Evolutionary conservation across 2,888 invertebrate species (phyloP).

Genomic region (Chromoteleia sp.): DNA sequence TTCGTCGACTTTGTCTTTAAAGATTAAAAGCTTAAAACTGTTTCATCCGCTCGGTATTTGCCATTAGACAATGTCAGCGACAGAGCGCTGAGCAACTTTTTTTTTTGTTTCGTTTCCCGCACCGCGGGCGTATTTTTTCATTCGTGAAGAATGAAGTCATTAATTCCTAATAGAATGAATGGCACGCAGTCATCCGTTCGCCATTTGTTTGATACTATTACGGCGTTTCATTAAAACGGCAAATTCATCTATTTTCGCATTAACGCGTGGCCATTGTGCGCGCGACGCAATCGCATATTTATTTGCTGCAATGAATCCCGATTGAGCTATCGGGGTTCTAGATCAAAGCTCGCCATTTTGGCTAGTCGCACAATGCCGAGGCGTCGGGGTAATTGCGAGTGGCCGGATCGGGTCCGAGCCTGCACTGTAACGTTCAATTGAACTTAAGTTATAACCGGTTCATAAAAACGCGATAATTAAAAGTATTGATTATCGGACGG

Average conservation of each 20-base stretch:
- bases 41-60: conserved; percentile 69
- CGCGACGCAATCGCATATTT: conserved; percentile 34
- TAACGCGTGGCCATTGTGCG: conserved; percentile 30
- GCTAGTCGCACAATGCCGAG: conserved; percentile 18
- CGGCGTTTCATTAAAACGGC: conserved; percentile 30
- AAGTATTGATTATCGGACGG: conserved; percentile 82
- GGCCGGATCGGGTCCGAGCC: conserved; percentile 45
- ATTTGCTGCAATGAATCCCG: conserved; percentile 43
- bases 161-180: conserved; percentile 56
- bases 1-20: conserved; percentile 78
- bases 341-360: conserved; percentile 48
- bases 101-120: neutral
- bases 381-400: conserved; percentile 37
- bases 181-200: conserved; percentile 44
- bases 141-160: conserved; percentile 47
- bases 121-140: conserved; percentile 24
- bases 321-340: conserved; percentile 39
- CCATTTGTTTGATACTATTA: conserved; percentile 51
- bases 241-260: conserved; percentile 48
- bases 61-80: conserved; percentile 52
- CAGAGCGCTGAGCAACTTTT: conserved; percentile 11
- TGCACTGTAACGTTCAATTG: conserved; percentile 76
- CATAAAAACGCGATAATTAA: conserved; percentile 82
- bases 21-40: conserved; percentile 80
- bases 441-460: conserved; percentile 76